Percentiles rank a stretch among this genome's conserved stretches.
Conservation (phyloP, 2,888 invertebrate species). For the Polydrusus cervinus region DNA sequence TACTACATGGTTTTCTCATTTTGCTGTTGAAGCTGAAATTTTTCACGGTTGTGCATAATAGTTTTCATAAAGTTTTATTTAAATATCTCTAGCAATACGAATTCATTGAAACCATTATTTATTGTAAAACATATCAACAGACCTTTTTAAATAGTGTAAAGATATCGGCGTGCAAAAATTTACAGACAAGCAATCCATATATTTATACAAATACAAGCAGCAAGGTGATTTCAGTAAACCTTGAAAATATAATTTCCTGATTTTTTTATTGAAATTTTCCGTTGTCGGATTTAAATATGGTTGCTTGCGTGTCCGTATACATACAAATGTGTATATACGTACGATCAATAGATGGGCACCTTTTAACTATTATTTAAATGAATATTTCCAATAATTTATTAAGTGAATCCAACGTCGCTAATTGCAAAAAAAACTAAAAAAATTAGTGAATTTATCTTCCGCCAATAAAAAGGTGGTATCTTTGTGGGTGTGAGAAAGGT, state of each 20-base stretch:
- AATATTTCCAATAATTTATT: no score
- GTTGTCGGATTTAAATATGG: background rate
- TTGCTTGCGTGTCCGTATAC: background rate
- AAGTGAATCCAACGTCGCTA: no score
- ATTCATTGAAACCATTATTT: background rate
- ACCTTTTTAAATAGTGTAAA: background rate
- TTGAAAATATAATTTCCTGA: slow-evolving; percentile 1
- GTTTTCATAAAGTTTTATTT: no score
- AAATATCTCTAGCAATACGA: background rate
- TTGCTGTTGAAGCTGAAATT: no score
- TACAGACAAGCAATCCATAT: background rate
- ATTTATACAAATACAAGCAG: background rate
- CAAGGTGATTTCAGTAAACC: background rate
- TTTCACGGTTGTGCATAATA: no score
- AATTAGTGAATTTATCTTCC: no score
- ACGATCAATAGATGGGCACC: no score
- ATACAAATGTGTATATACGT: background rate
- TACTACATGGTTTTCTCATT: no score
- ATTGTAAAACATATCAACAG: background rate
- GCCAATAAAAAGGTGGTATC: no score
- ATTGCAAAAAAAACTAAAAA: no score
- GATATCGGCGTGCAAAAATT: background rate
- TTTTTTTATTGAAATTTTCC: slow-evolving; percentile 3
- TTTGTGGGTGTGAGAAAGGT: no score
- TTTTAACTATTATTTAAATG: no score